Conservation (phyloP, 2,797 vertebrate species). For the Calcarius lapponicus region DNA sequence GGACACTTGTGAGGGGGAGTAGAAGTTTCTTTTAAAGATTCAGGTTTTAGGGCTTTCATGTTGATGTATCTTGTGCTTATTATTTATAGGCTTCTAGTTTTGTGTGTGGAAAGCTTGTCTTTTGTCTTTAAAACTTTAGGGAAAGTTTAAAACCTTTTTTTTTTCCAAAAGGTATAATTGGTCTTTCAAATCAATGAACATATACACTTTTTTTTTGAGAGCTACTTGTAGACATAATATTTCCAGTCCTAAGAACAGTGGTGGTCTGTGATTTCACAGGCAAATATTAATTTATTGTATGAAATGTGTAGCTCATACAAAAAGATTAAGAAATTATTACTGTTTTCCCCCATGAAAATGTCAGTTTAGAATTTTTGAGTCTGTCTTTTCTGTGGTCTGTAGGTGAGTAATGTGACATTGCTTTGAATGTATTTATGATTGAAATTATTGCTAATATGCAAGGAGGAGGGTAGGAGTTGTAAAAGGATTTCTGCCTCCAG, state of each 20-base stretch:
- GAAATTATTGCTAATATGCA: background rate
- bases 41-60: background rate
- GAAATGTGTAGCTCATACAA: background rate
- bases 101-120: background rate
- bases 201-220: background rate
- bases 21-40: background rate
- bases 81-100: background rate
- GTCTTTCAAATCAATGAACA: background rate
- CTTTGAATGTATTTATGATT: background rate
- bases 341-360: background rate
- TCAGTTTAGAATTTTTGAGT: background rate
- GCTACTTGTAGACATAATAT: background rate
- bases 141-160: background rate
- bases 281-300: background rate
- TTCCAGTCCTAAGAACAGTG: background rate
- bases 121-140: background rate
- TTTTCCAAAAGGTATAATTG: background rate
- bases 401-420: background rate
- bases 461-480: background rate
- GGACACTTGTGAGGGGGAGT: background rate
- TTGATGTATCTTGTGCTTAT: background rate
- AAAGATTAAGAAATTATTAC: background rate
- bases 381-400: background rate
- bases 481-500: background rate
- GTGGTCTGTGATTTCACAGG: background rate